Conservation (phyloP, 2,113 vertebrate genomes). For the Xyliphius kryptos region DNA sequence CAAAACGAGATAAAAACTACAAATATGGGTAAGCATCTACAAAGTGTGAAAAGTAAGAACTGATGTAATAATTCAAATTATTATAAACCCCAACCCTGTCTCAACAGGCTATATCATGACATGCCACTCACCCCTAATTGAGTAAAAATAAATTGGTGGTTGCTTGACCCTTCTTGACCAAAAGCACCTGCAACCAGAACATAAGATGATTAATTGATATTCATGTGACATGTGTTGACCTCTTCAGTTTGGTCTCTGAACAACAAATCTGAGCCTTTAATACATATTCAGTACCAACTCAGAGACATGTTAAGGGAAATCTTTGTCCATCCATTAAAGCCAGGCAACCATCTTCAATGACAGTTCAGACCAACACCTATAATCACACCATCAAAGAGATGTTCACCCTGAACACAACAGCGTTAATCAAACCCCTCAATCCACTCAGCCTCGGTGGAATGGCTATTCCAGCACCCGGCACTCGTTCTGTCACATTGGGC, state of each 20-base stretch:
- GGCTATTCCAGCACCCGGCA: not conserved
- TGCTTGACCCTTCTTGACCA: slow-evolving; percentile 40
- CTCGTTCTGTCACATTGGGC: slow-evolving; percentile 32
- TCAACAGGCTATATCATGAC: slow-evolving; percentile 22
- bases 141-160: slow-evolving; percentile 28
- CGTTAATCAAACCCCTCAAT: slow-evolving; percentile 27
- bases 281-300: slow-evolving; percentile 6
- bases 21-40: too few relatives aligned
- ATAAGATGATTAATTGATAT: slow-evolving; percentile 43
- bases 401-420: slow-evolving; percentile 26
- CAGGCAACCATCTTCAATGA: slow-evolving; percentile 9
- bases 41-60: too few relatives aligned
- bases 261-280: slow-evolving; percentile 27
- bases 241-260: slow-evolving; percentile 11
- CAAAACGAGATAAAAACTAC: not conserved
- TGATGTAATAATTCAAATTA: not conserved
- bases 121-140: slow-evolving; percentile 34
- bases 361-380: slow-evolving; percentile 35
- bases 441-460: slow-evolving; percentile 9
- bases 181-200: slow-evolving; percentile 42
- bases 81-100: not conserved
- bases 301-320: not conserved
- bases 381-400: slow-evolving; percentile 45
- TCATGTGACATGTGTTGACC: slow-evolving; percentile 47
- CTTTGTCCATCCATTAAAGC: slow-evolving; percentile 26